A percentile compares a stretch with the other conserved stretches of the same genome.
phyloP scores from a whole-genome alignment of 37 sponge, comb jelly and placozoan genomes.

The Agelas oroides region DNA sequence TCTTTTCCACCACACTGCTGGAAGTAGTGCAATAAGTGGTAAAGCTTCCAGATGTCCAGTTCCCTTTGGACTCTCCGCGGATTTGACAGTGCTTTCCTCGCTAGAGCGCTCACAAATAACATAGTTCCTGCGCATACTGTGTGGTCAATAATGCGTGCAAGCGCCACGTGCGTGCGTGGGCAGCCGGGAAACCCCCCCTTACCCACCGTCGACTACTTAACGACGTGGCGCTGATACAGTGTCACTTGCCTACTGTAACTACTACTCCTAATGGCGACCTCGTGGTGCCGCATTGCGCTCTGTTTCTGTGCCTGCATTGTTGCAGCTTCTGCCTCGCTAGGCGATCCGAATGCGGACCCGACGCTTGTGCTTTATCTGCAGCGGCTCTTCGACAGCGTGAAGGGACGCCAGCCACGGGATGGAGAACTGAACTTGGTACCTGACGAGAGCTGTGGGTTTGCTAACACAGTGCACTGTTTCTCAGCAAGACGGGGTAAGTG shows the following conservation, averaged over 20 bases:
- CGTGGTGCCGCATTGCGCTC: too few relatives aligned
- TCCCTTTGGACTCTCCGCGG: constrained; percentile 27
- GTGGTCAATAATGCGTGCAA: too few relatives aligned
- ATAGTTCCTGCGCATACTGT: background rate
- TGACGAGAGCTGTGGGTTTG: constrained; percentile 24
- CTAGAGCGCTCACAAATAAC: constrained; percentile 18
- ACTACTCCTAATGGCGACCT: too few relatives aligned
- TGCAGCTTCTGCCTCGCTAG: too few relatives aligned
- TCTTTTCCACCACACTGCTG: constrained; percentile 8
- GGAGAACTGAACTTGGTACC: constrained; percentile 46
- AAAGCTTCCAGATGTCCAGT: constrained; percentile 61
- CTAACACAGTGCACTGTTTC: constrained; percentile 44
- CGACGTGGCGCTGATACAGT: too few relatives aligned
- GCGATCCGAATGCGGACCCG: background rate
- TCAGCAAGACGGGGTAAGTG: background rate
- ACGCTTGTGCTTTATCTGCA: constrained; percentile 19
- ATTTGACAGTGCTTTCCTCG: background rate
- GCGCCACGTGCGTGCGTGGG: background rate
- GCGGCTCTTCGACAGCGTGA: constrained; percentile 9
- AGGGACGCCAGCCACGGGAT: background rate
- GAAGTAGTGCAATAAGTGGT: constrained; percentile 42
- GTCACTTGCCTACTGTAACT: too few relatives aligned
- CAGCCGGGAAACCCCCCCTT: background rate
- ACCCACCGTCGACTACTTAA: too few relatives aligned
- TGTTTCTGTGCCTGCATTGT: too few relatives aligned